Evolutionary conservation across 2,888 invertebrate genomes (phyloP).

Genomic region (Dolichomitus sp.): DNA sequence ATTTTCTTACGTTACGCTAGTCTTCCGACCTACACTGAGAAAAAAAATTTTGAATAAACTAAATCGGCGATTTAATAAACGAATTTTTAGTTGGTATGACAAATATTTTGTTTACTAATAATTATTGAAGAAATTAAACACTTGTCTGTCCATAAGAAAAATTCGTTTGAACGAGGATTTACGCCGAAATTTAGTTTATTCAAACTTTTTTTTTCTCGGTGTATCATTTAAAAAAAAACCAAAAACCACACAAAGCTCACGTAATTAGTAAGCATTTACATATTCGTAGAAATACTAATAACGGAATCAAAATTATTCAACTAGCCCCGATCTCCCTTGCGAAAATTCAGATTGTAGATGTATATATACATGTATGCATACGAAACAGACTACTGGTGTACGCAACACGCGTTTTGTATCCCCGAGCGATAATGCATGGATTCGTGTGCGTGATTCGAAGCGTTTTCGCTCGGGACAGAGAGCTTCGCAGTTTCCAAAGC

Average conservation of each 20-base stretch:
- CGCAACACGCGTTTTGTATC: constrained; percentile 7
- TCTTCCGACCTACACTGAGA: no score
- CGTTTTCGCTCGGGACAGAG: constrained; percentile 25
- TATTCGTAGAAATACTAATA: not conserved
- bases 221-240: no score
- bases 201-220: no score
- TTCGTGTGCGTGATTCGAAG: constrained; percentile 41
- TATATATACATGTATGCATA: constrained; percentile 4
- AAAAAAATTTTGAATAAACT: no score
- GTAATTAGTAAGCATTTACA: not conserved
- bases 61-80: no score
- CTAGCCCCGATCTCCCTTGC: not conserved
- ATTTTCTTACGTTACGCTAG: no score
- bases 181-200: no score
- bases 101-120: no score
- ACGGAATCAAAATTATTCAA: not conserved
- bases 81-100: no score
- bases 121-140: no score
- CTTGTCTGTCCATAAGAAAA: no score
- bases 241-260: not conserved
- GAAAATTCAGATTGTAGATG: constrained; percentile 10
- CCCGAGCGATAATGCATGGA: constrained; percentile 37
- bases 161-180: no score
- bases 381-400: constrained; percentile 2
- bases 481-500: constrained; percentile 31